Percentiles rank a stretch among this genome's conserved stretches.
phyloP scores from a whole-genome alignment of 2,888 invertebrate species.

The Aethes cnicana region DNA sequence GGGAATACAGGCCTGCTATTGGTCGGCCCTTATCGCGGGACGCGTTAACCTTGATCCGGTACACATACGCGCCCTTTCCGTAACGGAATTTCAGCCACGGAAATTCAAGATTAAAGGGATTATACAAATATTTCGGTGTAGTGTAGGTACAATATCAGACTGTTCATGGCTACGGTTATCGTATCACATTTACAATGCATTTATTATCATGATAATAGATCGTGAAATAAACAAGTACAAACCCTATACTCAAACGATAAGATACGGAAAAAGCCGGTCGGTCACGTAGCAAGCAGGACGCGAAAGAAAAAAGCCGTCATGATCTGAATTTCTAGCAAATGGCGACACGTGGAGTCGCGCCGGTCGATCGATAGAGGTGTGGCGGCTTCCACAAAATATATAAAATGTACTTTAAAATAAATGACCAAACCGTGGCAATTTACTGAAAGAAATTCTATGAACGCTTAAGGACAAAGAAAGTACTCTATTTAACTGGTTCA shows the following conservation, averaged over 20 bases:
- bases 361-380: conserved; percentile 45
- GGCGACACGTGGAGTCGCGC: conserved; percentile 42
- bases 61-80: conserved; percentile 51
- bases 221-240: conserved; percentile 1
- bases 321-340: conserved; percentile 37
- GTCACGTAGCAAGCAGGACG: conserved; percentile 17
- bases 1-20: conserved; percentile 55
- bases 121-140: background rate
- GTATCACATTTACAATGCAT: conserved; percentile 4
- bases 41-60: conserved; percentile 62
- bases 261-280: conserved; percentile 10
- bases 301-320: background rate
- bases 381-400: conserved; percentile 31
- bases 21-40: conserved; percentile 72
- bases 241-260: too few relatives aligned
- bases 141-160: background rate
- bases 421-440: conserved; percentile 14
- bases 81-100: conserved; percentile 54
- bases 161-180: background rate
- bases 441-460: background rate
- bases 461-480: background rate
- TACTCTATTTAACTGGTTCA: background rate
- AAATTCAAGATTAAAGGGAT: conserved; percentile 8
- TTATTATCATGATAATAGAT: conserved; percentile 13
- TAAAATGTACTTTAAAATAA: background rate